A percentile compares a stretch with the other conserved stretches of the same genome.
Conservation (phyloP, 2,888 invertebrate genomes). For the Eupelmus urozonus region DNA sequence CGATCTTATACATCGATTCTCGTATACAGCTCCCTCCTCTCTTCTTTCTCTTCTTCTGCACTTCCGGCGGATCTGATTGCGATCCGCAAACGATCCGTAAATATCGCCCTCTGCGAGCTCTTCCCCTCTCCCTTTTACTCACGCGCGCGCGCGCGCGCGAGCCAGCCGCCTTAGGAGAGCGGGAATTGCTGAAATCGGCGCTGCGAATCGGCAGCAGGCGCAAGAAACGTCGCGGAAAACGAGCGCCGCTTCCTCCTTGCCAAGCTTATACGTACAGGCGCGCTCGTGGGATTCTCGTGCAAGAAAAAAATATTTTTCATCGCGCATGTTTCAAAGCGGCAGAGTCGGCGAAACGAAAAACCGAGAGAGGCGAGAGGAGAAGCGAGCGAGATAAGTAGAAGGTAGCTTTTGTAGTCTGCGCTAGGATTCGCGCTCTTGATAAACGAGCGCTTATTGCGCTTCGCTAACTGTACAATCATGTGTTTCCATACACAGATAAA, state of each 20-base stretch:
- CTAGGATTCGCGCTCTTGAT: too few relatives aligned
- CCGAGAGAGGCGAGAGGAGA: too few relatives aligned
- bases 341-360: slow-evolving; percentile 12
- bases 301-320: not conserved
- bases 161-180: too few relatives aligned
- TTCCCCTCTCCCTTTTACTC: too few relatives aligned
- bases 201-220: slow-evolving; percentile 18
- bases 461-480: too few relatives aligned
- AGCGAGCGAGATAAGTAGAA: too few relatives aligned
- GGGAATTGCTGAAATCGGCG: slow-evolving; percentile 22
- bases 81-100: slow-evolving; percentile 44
- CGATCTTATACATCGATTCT: slow-evolving; percentile 31
- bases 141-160: too few relatives aligned
- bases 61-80: slow-evolving; percentile 33
- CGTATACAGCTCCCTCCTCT: slow-evolving; percentile 10
- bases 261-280: too few relatives aligned
- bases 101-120: slow-evolving; percentile 24
- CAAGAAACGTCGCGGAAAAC: slow-evolving; percentile 37
- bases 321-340: slow-evolving; percentile 16
- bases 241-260: slow-evolving; percentile 9
- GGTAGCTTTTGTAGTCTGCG: too few relatives aligned
- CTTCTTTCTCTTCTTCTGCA: slow-evolving; percentile 18
- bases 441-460: too few relatives aligned
- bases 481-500: too few relatives aligned
- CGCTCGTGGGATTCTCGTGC: not conserved